Conservation (phyloP, 2,888 invertebrate species). For the Eristalinus sepulchralis region DNA sequence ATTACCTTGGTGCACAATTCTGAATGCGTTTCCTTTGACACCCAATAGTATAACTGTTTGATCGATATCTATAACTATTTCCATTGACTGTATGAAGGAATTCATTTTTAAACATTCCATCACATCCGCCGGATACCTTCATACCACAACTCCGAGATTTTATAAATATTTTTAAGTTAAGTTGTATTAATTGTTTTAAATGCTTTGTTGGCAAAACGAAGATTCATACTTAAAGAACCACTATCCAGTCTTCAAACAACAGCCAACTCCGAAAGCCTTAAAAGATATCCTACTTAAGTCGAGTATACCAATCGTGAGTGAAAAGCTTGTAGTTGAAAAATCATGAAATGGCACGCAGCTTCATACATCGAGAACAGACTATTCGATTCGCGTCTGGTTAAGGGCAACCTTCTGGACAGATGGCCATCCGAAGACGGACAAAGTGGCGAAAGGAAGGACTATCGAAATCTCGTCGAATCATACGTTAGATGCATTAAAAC, state of each 20-base stretch:
- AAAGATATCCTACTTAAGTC: constrained; percentile 78
- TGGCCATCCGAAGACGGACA: constrained; percentile 77
- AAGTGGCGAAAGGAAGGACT: constrained; percentile 78
- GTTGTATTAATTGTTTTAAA: constrained; percentile 58
- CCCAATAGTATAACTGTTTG: constrained; percentile 23
- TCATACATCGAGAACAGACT: constrained; percentile 79
- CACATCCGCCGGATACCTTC: constrained; percentile 24
- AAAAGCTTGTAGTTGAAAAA: constrained; percentile 22
- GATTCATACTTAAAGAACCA: constrained; percentile 76
- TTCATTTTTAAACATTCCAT: constrained; percentile 28
- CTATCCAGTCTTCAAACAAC: constrained; percentile 75
- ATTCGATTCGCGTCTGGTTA: constrained; percentile 80
- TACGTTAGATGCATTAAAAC: constrained; percentile 75
- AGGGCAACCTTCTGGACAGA: constrained; percentile 79
- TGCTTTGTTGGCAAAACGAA: constrained; percentile 79
- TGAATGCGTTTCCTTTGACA: constrained; percentile 8
- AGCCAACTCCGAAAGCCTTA: constrained; percentile 73
- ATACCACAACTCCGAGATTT: no score
- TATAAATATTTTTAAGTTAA: neutral
- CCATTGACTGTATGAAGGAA: constrained; percentile 9
- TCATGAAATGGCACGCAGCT: constrained; percentile 77
- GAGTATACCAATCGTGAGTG: constrained; percentile 80
- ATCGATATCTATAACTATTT: constrained; percentile 11
- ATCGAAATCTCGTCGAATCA: constrained; percentile 80
- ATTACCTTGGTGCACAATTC: neutral